Conservation (phyloP, 2,797 vertebrate genomes). For the Bradypus variegatus region DNA sequence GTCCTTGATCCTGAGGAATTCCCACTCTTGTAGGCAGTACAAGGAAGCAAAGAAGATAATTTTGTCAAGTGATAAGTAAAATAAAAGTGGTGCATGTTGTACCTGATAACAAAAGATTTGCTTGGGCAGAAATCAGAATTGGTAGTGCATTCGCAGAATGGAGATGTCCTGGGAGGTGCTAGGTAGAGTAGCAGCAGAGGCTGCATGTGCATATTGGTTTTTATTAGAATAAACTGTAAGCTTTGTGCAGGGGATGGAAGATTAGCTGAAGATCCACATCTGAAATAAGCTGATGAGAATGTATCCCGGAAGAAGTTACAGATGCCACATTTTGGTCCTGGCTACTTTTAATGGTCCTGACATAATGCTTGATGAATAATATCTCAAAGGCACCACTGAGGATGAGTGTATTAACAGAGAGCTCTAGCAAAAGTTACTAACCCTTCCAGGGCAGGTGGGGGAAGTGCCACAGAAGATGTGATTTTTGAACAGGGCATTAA, state of each 20-base stretch:
- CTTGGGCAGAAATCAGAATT: not conserved
- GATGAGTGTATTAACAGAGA: not conserved
- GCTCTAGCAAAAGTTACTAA: not conserved
- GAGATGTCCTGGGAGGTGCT: not conserved
- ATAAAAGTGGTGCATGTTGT: not conserved
- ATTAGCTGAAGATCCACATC: rapidly evolving
- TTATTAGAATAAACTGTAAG: not conserved
- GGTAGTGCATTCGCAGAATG: not conserved
- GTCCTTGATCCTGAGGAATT: not conserved
- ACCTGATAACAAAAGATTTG: not conserved
- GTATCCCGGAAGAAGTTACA: not conserved
- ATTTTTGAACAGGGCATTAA: not conserved
- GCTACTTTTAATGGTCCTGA: not conserved
- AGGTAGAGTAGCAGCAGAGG: not conserved
- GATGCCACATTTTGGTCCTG: not conserved
- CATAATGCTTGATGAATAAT: not conserved
- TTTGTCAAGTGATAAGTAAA: not conserved
- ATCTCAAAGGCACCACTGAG: not conserved
- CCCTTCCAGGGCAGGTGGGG: rapidly evolving
- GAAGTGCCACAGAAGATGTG: not conserved
- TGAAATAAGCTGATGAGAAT: not conserved
- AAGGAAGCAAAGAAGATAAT: not conserved
- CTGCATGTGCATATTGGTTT: not conserved
- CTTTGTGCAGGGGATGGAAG: not conserved
- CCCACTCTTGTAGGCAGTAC: not conserved